Percentiles rank a stretch among this genome's conserved stretches.
Evolutionary conservation across 2,888 invertebrate species (phyloP).

Genomic region (Drosophila merina): DNA sequence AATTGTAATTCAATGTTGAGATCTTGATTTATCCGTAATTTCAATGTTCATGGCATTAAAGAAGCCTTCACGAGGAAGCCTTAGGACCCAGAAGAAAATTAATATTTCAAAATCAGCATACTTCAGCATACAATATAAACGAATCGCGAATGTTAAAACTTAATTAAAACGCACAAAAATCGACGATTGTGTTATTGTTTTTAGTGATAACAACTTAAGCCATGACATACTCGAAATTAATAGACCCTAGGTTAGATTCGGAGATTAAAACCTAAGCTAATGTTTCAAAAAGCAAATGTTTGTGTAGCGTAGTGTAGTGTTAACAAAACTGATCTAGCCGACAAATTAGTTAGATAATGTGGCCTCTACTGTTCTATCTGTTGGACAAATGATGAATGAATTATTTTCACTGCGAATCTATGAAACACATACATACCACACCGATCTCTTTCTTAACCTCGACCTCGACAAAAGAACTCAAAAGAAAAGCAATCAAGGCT

Average conservation of each 20-base stretch:
- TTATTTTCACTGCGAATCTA: conserved; percentile 47
- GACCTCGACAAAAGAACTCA: conserved; percentile 65
- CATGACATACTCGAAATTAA: conserved; percentile 16
- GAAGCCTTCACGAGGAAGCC: conserved; percentile 29
- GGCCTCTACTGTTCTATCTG: conserved; percentile 12
- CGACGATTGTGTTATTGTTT: conserved; percentile 57
- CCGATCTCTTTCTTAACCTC: conserved; percentile 72
- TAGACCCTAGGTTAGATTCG: conserved; percentile 7
- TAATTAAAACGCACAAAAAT: conserved; percentile 59
- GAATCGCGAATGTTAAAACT: conserved; percentile 27
- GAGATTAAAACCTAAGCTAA: not conserved
- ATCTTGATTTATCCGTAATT: not conserved
- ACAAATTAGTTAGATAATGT: conserved; percentile 18
- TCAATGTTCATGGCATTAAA: conserved; percentile 5
- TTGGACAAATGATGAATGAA: conserved; percentile 7
- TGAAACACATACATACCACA: conserved; percentile 49
- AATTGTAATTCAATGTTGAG: not conserved
- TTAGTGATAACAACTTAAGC: conserved; percentile 30
- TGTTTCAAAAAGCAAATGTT: conserved; percentile 6
- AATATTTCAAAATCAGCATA: conserved; percentile 28
- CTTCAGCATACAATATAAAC: conserved; percentile 16
- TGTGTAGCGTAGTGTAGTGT: conserved; percentile 20
- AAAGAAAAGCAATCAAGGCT: conserved; percentile 80
- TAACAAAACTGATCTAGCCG: conserved; percentile 11
- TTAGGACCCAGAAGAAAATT: conserved; percentile 33